These are phyloP conservation scores for Tamias sibiricus DNA, from an alignment of 2,113 vertebrate species.

Conservation along the genomic window DNA sequence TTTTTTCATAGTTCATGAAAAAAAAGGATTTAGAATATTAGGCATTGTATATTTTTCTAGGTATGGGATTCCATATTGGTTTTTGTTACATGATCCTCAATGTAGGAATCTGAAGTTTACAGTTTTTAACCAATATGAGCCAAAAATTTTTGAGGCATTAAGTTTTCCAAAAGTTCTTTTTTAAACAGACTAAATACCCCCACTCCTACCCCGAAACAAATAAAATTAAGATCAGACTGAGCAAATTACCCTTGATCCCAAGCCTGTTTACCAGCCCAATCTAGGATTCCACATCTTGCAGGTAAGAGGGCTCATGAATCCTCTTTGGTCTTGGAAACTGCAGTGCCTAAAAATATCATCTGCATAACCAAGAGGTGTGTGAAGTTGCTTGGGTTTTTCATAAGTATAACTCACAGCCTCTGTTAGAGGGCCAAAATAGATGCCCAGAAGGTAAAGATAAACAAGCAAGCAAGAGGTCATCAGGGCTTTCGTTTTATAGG, in stretches of 20 bases:
- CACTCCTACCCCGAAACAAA: background rate
- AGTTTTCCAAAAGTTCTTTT: background rate
- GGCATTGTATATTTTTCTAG: background rate
- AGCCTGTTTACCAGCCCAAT: background rate
- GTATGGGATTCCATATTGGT: background rate
- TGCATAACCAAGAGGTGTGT: background rate
- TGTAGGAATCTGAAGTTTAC: background rate
- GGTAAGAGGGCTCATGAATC: background rate
- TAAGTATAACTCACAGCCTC: background rate
- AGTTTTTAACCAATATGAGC: background rate
- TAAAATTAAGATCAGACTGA: background rate
- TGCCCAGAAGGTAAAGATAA: background rate
- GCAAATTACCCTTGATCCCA: background rate
- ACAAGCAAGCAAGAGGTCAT: background rate
- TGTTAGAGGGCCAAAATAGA: background rate
- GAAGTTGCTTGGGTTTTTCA: background rate
- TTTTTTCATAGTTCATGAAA: slow-evolving; percentile 38
- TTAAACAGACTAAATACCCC: background rate
- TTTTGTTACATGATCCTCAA: background rate
- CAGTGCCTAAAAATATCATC: background rate
- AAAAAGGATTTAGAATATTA: background rate
- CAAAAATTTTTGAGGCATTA: background rate
- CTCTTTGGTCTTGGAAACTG: background rate
- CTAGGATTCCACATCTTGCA: background rate
- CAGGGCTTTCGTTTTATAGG: background rate